Evolutionary conservation across 2,888 invertebrate genomes (phyloP).

Genomic region (Idaea straminata): DNA sequence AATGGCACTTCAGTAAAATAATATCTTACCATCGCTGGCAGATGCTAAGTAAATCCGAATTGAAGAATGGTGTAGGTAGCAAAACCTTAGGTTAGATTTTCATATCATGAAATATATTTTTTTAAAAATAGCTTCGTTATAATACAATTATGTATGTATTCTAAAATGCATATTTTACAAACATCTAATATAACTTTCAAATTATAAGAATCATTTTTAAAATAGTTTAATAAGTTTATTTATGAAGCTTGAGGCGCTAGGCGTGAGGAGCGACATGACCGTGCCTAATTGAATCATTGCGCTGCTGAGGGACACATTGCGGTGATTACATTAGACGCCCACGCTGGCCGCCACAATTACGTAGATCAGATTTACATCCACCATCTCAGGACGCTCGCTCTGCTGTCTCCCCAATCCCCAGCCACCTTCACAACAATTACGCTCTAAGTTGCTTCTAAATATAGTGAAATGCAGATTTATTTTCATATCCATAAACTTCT

Average conservation of each 20-base stretch:
- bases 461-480: background rate
- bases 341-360: constrained; percentile 76
- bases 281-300: constrained; percentile 65
- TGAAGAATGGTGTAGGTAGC: background rate
- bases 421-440: constrained; percentile 10
- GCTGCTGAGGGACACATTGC: constrained; percentile 68
- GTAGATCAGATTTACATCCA: constrained; percentile 74
- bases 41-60: background rate
- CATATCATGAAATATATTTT: too few species aligned
- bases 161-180: too few species aligned
- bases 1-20: background rate
- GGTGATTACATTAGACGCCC: constrained; percentile 74
- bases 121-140: too few species aligned
- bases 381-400: constrained; percentile 27
- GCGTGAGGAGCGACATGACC: background rate
- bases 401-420: constrained; percentile 15
- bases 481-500: background rate
- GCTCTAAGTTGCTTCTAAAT: background rate
- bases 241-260: background rate
- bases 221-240: background rate
- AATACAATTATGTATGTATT: too few species aligned
- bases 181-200: background rate
- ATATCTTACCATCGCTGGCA: background rate
- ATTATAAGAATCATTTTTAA: background rate
- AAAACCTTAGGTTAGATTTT: background rate